Evolutionary conservation across 2,113 vertebrate genomes (phyloP).

Genomic region (Pituophis catenifer): DNA sequence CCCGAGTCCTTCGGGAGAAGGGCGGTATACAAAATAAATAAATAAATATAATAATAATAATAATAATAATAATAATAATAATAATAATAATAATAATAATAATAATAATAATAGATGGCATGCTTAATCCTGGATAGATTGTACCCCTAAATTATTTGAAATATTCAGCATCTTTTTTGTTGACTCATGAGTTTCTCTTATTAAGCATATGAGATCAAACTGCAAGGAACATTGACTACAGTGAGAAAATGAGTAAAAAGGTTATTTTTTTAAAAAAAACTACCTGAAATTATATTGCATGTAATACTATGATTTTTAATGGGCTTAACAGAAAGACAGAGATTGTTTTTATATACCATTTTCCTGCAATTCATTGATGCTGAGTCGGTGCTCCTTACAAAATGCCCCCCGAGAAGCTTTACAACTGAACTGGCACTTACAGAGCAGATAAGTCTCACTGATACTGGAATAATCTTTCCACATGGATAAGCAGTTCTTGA

Average conservation of each 20-base stretch:
- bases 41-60: no score
- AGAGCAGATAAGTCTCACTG: slow-evolving; percentile 54
- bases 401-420: slow-evolving; percentile 64
- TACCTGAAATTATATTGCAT: not conserved
- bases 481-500: slow-evolving; percentile 43
- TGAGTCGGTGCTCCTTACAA: slow-evolving; percentile 64
- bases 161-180: not conserved
- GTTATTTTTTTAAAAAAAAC: not conserved
- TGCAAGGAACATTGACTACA: not conserved
- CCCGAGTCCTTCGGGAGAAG: no score
- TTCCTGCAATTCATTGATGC: slow-evolving; percentile 33
- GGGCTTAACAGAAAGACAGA: not conserved
- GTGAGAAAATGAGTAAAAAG: not conserved
- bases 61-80: no score
- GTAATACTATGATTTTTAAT: slow-evolving; percentile 22
- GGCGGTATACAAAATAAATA: no score
- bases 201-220: not conserved
- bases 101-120: not conserved
- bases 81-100: no score
- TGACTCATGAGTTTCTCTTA: not conserved
- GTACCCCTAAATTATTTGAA: not conserved
- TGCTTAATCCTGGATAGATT: not conserved
- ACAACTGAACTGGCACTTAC: slow-evolving; percentile 57
- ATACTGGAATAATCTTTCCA: slow-evolving; percentile 51
- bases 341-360: slow-evolving; percentile 33